Evolutionary conservation across 2,113 vertebrate species (phyloP).

Genomic region (Rynchops niger): DNA sequence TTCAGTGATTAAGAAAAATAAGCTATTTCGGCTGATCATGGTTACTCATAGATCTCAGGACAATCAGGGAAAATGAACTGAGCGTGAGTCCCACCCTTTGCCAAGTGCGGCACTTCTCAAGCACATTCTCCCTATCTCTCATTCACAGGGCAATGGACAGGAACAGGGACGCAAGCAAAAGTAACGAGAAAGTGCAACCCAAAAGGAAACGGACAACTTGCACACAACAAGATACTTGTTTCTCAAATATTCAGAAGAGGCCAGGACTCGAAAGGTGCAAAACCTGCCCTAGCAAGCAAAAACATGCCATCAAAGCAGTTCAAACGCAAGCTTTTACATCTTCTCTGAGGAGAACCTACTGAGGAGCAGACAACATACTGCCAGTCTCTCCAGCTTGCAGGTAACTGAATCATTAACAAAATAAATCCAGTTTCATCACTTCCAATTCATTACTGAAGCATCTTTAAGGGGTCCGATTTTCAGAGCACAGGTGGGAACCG

Average conservation of each 20-base stretch:
- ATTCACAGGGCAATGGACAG: neutral
- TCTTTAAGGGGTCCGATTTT: neutral
- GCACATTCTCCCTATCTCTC: neutral
- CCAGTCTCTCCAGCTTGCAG: neutral
- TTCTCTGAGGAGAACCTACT: neutral
- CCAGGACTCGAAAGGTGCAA: neutral
- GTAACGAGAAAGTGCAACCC: neutral
- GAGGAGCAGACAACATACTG: neutral
- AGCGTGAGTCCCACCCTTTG: neutral
- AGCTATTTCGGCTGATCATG: neutral
- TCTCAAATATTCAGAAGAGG: neutral
- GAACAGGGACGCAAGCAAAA: neutral
- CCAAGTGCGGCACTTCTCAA: rapidly evolving
- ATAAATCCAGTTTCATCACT: neutral
- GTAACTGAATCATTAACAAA: neutral
- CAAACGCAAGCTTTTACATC: neutral
- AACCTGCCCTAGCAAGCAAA: neutral
- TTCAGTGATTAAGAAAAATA: constrained; percentile 29
- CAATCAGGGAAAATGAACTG: neutral
- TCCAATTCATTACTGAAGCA: neutral
- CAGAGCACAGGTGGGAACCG: neutral
- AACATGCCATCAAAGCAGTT: neutral
- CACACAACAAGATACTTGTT: neutral
- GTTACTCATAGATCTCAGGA: neutral
- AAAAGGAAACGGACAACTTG: neutral